Percentiles rank a stretch among this genome's conserved stretches.
These are phyloP conservation scores for Zaprionus ornatus DNA, from an alignment of 1,140 invertebrate species.

Conservation along the genomic window DNA sequence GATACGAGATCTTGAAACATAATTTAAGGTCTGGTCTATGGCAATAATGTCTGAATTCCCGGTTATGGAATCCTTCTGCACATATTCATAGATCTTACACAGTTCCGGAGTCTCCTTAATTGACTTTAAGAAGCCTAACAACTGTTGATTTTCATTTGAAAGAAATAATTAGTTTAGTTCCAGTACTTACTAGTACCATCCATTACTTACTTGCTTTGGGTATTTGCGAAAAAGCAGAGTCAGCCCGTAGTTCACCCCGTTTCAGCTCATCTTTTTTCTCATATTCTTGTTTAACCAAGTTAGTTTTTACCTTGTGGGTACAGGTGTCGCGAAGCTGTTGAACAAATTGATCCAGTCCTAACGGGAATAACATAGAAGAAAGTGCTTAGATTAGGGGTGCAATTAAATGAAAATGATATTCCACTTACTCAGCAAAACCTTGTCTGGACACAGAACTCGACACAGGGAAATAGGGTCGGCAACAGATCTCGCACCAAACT, in stretches of 20 bases:
- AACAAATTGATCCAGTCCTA: slow-evolving; percentile 96
- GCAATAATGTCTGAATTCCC: slow-evolving; percentile 70
- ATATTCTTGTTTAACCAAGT: slow-evolving; percentile 99
- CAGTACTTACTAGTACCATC: not conserved
- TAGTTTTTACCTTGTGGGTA: slow-evolving; percentile 98
- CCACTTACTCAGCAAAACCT: slow-evolving; percentile 94
- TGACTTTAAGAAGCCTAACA: slow-evolving; percentile 95
- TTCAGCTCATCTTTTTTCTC: slow-evolving; percentile 99
- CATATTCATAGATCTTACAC: slow-evolving; percentile 94
- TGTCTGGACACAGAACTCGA: slow-evolving; percentile 95
- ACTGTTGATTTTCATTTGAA: slow-evolving; percentile 96
- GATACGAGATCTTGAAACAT: slow-evolving; percentile 72
- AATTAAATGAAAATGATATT: not conserved
- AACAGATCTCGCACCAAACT: slow-evolving; percentile 96
- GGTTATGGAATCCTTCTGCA: slow-evolving; percentile 91
- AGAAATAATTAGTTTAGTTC: slow-evolving; percentile 54
- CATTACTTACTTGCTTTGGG: slow-evolving; percentile 94
- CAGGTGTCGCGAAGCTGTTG: slow-evolving; percentile 96
- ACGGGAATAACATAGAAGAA: slow-evolving; percentile 45
- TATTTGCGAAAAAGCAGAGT: slow-evolving; percentile 94
- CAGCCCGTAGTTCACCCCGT: slow-evolving; percentile 94
- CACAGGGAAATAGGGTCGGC: slow-evolving; percentile 94
- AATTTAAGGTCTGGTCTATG: slow-evolving; percentile 81
- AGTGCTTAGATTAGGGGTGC: not conserved
- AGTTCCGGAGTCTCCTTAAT: slow-evolving; percentile 95